These are phyloP conservation scores for Athalia rosae DNA, from an alignment of 2,888 invertebrate genomes.

Conservation along the genomic window DNA sequence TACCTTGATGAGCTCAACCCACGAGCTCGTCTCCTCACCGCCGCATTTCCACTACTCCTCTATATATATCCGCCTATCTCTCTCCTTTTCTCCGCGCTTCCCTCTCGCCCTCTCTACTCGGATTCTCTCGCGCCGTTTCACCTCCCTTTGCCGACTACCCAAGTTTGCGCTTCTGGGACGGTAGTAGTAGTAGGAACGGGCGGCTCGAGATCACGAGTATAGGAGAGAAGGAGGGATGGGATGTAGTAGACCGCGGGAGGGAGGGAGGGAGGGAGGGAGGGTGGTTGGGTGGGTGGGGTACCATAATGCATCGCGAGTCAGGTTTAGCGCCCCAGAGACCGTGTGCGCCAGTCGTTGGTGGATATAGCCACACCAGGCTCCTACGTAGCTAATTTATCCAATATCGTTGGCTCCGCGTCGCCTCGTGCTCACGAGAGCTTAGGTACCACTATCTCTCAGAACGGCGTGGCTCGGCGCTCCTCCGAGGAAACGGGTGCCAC, in stretches of 20 bases:
- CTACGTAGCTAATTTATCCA: slow-evolving; percentile 58
- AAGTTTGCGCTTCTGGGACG: slow-evolving; percentile 21
- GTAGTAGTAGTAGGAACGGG: background rate
- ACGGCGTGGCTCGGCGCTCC: slow-evolving; percentile 9
- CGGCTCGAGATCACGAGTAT: slow-evolving; percentile 35
- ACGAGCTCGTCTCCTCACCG: slow-evolving; percentile 45
- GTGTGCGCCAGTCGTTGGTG: slow-evolving; percentile 53
- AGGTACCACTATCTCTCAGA: slow-evolving; percentile 25
- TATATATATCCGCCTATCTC: slow-evolving; percentile 22
- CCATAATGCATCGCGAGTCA: slow-evolving; percentile 48
- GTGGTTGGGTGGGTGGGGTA: slow-evolving; percentile 29
- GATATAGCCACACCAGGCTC: slow-evolving; percentile 37
- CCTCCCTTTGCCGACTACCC: slow-evolving; percentile 38
- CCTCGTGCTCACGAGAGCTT: slow-evolving; percentile 50
- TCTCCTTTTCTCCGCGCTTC: slow-evolving; percentile 5
- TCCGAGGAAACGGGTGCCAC: slow-evolving; percentile 25
- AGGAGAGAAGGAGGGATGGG: slow-evolving; percentile 38
- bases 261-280: slow-evolving; percentile 36
- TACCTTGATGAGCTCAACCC: slow-evolving; percentile 71
- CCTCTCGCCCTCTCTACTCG: slow-evolving; percentile 12
- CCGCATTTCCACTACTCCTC: slow-evolving; percentile 46
- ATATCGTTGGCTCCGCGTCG: slow-evolving; percentile 56
- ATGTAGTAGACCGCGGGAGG: slow-evolving; percentile 26
- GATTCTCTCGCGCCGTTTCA: slow-evolving; percentile 46
- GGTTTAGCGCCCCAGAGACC: slow-evolving; percentile 57